A percentile compares a stretch with the other conserved stretches of the same genome.
Evolutionary conservation across 2,113 vertebrate species (phyloP).

Genomic region (Odocoileus virginianus): DNA sequence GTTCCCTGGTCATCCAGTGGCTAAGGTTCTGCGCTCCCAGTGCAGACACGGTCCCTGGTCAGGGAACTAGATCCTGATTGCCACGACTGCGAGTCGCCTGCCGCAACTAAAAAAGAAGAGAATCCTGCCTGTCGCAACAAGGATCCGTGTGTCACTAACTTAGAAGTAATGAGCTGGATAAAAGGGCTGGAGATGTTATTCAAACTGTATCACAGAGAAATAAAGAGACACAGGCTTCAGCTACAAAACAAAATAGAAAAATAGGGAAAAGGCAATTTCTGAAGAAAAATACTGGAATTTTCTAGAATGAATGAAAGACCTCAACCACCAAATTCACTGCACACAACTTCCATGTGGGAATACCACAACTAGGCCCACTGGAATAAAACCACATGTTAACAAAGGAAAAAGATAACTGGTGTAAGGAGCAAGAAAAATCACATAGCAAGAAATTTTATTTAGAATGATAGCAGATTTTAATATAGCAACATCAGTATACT

Average conservation of each 20-base stretch:
- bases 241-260: not conserved
- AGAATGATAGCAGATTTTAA: not conserved
- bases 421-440: not conserved
- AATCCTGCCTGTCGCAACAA: not conserved
- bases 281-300: not conserved
- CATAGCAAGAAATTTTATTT: not conserved
- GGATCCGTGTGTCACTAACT: not conserved
- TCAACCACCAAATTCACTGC: not conserved
- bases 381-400: not conserved
- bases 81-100: not conserved
- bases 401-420: not conserved
- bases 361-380: not conserved
- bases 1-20: not conserved
- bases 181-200: not conserved
- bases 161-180: not conserved
- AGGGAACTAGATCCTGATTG: not conserved
- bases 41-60: accelerated
- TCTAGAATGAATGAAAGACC: not conserved
- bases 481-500: not conserved
- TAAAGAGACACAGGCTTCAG: not conserved
- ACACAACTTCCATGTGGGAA: not conserved
- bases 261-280: not conserved
- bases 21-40: not conserved
- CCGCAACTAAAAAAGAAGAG: not conserved
- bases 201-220: not conserved